These are phyloP conservation scores for Solenopsis fugax DNA, from an alignment of 1,140 invertebrate species.

Conservation along the genomic window DNA sequence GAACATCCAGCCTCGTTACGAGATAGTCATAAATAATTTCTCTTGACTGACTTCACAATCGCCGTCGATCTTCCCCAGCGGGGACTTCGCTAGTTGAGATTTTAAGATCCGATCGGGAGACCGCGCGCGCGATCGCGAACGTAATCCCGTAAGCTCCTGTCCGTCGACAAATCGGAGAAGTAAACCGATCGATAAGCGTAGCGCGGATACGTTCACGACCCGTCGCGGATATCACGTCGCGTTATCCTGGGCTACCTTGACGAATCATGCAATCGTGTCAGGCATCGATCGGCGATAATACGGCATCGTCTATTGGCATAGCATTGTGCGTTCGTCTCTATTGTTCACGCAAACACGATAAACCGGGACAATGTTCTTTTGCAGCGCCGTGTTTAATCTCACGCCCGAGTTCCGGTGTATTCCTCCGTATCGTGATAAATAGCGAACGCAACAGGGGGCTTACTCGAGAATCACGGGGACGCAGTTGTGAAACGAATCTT, in stretches of 20 bases:
- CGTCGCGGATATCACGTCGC: constrained; percentile 1
- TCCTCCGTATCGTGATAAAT: not conserved
- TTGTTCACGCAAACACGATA: constrained; percentile 35
- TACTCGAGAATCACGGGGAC: not conserved
- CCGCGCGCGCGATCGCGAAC: not conserved
- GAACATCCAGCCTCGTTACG: constrained; percentile 16
- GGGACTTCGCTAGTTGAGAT: constrained; percentile 8
- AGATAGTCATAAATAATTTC: constrained; percentile 69
- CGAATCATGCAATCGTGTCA: constrained; percentile 19
- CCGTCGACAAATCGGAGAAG: constrained; percentile 22
- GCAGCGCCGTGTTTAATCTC: constrained; percentile 22
- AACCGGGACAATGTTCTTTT: constrained; percentile 21
- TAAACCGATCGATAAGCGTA: constrained; percentile 49
- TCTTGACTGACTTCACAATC: not conserved
- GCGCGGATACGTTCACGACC: not conserved
- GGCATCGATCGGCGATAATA: constrained; percentile 47
- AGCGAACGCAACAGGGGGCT: not conserved
- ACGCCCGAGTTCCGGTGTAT: not conserved
- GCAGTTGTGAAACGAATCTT: not conserved
- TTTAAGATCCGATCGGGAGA: not conserved
- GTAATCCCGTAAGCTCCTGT: constrained; percentile 28
- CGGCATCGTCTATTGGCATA: constrained; percentile 1
- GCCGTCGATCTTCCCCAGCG: not conserved
- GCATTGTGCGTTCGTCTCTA: constrained; percentile 34
- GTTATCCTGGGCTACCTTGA: not conserved